A percentile compares a stretch with the other conserved stretches of the same genome.
These are phyloP conservation scores for Prunella strophiata DNA, from an alignment of 2,797 vertebrate species.

Conservation along the genomic window DNA sequence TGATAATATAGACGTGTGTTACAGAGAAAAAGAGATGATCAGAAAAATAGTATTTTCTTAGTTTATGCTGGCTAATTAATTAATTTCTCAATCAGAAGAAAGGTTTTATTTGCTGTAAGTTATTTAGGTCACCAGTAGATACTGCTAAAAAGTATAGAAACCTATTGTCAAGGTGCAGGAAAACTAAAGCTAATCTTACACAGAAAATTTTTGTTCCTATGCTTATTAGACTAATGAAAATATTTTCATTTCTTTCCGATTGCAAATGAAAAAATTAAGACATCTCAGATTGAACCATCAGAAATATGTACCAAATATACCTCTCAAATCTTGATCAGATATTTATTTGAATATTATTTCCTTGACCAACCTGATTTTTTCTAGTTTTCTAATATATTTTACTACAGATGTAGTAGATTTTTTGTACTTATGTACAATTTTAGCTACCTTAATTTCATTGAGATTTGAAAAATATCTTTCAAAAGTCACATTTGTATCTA, in stretches of 20 bases:
- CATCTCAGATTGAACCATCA: not conserved
- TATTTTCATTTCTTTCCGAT: not conserved
- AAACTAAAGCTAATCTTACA: not conserved
- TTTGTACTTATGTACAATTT: not conserved
- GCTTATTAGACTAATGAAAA: not conserved
- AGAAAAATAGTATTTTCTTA: not conserved
- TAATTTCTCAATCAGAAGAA: not conserved
- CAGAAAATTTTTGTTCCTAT: not conserved
- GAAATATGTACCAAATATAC: not conserved
- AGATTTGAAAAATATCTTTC: not conserved
- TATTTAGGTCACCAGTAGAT: not conserved
- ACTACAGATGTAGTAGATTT: not conserved
- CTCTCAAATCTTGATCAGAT: not conserved
- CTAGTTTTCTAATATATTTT: not conserved
- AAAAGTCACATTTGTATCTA: not conserved
- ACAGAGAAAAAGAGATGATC: not conserved
- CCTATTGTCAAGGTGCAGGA: not conserved
- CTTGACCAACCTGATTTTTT: not conserved
- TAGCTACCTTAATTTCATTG: not conserved
- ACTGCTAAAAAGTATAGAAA: not conserved
- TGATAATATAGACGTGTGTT: not conserved
- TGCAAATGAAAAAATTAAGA: not conserved
- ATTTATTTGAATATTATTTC: not conserved
- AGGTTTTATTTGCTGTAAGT: not conserved
- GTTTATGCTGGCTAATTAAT: not conserved